phyloP scores from a whole-genome alignment of 2,113 vertebrate genomes.

The Salvelinus namaycush region DNA sequence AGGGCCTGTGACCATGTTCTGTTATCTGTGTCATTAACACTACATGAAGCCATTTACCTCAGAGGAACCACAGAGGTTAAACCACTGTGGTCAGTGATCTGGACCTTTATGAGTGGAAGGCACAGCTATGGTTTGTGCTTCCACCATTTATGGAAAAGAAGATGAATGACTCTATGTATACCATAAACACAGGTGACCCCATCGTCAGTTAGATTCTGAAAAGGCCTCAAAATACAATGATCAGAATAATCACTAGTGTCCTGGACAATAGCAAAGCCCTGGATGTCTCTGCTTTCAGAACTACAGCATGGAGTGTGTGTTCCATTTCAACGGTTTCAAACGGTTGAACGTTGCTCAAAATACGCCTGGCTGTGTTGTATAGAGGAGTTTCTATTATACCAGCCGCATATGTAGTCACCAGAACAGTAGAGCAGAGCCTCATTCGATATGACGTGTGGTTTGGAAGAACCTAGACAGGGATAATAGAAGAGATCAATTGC shows the following conservation, averaged over 20 bases:
- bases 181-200: not conserved
- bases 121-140: not conserved
- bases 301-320: not conserved
- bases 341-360: not conserved
- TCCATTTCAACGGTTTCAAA: not conserved
- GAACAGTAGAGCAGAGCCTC: not conserved
- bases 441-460: not conserved
- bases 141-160: no score
- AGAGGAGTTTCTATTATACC: not conserved
- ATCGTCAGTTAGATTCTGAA: not conserved
- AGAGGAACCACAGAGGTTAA: not conserved
- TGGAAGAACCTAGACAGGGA: constrained; percentile 1
- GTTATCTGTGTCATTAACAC: not conserved
- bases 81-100: not conserved
- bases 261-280: not conserved
- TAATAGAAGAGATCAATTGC: constrained; percentile 15
- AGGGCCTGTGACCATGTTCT: not conserved
- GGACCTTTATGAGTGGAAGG: not conserved
- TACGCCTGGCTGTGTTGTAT: not conserved
- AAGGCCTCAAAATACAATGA: not conserved
- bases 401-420: not conserved
- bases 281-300: not conserved
- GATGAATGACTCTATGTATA: no score
- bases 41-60: not conserved
- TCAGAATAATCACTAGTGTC: not conserved